Conservation (phyloP, 2,797 vertebrate genomes). For the Periophthalmus magnuspinnatus region DNA sequence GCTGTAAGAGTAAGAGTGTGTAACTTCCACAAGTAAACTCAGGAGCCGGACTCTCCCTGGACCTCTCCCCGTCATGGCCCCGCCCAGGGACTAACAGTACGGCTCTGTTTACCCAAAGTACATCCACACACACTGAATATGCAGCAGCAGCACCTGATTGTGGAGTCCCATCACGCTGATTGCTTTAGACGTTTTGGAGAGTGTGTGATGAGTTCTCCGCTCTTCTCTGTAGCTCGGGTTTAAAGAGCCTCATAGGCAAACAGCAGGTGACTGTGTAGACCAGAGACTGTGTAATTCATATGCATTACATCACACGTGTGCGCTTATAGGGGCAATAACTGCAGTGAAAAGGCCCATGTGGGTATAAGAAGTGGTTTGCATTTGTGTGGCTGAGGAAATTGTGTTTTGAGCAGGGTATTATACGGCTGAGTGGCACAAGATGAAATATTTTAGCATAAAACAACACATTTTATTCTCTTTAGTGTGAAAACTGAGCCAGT, state of each 20-base stretch:
- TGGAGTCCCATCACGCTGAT: constrained; percentile 60
- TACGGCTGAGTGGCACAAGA: background rate
- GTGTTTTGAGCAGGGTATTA: background rate
- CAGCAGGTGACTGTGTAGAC: constrained; percentile 29
- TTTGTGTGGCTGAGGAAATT: background rate
- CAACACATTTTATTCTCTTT: background rate
- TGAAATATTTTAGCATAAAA: constrained; percentile 7
- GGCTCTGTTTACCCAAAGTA: constrained; percentile 59
- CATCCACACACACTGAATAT: constrained; percentile 63
- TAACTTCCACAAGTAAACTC: background rate
- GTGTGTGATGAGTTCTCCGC: constrained; percentile 48
- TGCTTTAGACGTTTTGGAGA: constrained; percentile 63
- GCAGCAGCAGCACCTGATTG: constrained; percentile 52
- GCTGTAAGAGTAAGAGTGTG: background rate
- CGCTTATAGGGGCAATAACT: constrained; percentile 7
- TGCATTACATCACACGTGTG: constrained; percentile 33
- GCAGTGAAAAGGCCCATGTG: constrained; percentile 2
- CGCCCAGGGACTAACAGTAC: constrained; percentile 34
- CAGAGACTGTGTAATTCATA: constrained; percentile 32
- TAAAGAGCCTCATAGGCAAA: constrained; percentile 31
- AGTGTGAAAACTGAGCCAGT: background rate
- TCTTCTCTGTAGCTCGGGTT: constrained; percentile 33
- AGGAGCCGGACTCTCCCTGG: constrained; percentile 13
- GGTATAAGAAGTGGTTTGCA: constrained; percentile 8
- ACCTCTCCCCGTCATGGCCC: constrained; percentile 42